phyloP scores from a whole-genome alignment of 2,113 vertebrate species.

The Alosa alosa region DNA sequence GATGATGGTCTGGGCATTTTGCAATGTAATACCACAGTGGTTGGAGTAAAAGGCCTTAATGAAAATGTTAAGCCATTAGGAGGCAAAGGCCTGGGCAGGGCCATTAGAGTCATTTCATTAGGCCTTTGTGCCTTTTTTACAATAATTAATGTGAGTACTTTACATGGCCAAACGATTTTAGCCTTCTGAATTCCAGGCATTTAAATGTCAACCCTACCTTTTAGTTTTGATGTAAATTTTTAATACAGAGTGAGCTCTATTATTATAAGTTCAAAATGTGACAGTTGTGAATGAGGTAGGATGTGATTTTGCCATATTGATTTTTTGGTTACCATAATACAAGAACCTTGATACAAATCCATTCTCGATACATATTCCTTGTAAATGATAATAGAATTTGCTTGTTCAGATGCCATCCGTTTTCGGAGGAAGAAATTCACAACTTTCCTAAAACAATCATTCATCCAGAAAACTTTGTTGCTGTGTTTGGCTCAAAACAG shows the following conservation, averaged over 20 bases:
- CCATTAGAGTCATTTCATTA: constrained; percentile 68
- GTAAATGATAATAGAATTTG: constrained; percentile 41
- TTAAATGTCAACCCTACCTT: constrained; percentile 65
- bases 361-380: neutral
- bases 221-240: constrained; percentile 61
- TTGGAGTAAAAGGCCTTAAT: constrained; percentile 51
- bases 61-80: constrained; percentile 61
- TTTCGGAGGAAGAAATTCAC: neutral
- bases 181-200: constrained; percentile 54
- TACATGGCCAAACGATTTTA: constrained; percentile 63
- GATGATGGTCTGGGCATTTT: neutral
- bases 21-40: neutral
- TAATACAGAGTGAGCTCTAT: constrained; percentile 56
- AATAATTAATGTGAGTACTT: constrained; percentile 72
- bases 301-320: constrained; percentile 34
- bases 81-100: constrained; percentile 47
- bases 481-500: neutral
- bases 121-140: constrained; percentile 50
- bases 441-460: neutral
- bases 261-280: constrained; percentile 29
- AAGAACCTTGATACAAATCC: neutral
- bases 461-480: neutral
- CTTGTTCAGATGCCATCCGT: constrained; percentile 20
- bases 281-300: constrained; percentile 31
- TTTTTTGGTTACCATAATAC: neutral